A percentile compares a stretch with the other conserved stretches of the same genome.
Evolutionary conservation across 1,140 invertebrate species (phyloP).

Genomic region (Lasioglossum baleicum): DNA sequence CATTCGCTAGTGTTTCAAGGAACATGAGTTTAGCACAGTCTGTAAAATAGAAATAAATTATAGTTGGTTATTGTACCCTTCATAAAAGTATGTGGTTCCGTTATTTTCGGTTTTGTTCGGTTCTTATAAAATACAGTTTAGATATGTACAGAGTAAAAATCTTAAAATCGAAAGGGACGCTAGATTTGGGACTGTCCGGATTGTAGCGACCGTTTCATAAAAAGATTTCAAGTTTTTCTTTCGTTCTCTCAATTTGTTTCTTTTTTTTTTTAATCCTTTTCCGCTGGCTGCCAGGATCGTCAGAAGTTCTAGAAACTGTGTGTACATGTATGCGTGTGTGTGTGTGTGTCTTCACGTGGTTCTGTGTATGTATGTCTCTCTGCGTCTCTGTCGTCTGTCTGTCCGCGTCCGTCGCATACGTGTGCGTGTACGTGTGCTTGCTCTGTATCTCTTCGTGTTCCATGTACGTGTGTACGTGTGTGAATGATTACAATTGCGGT

Average conservation of each 20-base stretch:
- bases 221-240: conserved; percentile 34
- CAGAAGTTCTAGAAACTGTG: conserved; percentile 65
- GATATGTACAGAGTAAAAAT: conserved; percentile 66
- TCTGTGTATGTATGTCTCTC: too few relatives aligned
- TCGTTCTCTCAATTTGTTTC: conserved; percentile 55
- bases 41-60: conserved; percentile 63
- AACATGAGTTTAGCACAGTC: conserved; percentile 65
- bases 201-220: conserved; percentile 65
- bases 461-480: conserved; percentile 1
- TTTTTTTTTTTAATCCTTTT: neutral
- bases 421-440: too few relatives aligned
- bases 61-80: conserved; percentile 56
- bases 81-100: conserved; percentile 56
- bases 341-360: neutral
- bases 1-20: conserved; percentile 60
- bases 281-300: conserved; percentile 74
- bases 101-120: conserved; percentile 50
- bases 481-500: conserved; percentile 76
- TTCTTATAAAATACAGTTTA: conserved; percentile 67
- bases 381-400: too few relatives aligned
- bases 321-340: neutral
- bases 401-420: too few relatives aligned
- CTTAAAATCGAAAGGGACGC: conserved; percentile 60
- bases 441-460: too few relatives aligned
- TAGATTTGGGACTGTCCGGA: conserved; percentile 71